These are phyloP conservation scores for Phaetusa simplex DNA, from an alignment of 2,113 vertebrate species.

Conservation along the genomic window DNA sequence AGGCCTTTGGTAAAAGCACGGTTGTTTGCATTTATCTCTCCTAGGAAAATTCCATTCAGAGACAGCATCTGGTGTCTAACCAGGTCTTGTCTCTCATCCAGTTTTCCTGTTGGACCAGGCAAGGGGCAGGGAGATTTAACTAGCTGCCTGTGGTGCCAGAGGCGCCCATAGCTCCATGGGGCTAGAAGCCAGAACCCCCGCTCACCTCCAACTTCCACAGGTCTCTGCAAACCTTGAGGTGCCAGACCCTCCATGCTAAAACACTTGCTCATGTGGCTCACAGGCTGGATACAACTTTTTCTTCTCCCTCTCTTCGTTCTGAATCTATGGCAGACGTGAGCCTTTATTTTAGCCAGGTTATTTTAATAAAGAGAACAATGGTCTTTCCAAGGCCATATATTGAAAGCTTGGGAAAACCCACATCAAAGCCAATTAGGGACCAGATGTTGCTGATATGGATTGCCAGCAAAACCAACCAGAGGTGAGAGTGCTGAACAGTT, in stretches of 20 bases:
- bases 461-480: conserved; percentile 14
- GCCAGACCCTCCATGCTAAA: background rate
- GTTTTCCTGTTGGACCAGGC: conserved; percentile 1
- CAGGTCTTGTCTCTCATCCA: background rate
- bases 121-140: background rate
- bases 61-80: conserved; percentile 15
- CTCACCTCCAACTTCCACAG: background rate
- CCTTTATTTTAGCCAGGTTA: background rate
- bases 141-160: background rate
- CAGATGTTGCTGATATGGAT: background rate
- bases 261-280: background rate
- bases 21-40: background rate
- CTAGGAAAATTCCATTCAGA: conserved; percentile 16
- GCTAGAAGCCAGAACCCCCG: background rate
- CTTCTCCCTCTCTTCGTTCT: background rate
- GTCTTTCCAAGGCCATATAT: background rate
- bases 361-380: conserved; percentile 3
- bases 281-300: background rate
- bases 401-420: background rate
- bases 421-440: background rate
- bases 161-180: accelerated
- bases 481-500: background rate
- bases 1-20: background rate
- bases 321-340: background rate
- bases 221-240: background rate